Percentiles rank a stretch among this genome's conserved stretches.
Evolutionary conservation across 2,888 invertebrate species (phyloP).

Genomic region (Polylopha cassiicola): DNA sequence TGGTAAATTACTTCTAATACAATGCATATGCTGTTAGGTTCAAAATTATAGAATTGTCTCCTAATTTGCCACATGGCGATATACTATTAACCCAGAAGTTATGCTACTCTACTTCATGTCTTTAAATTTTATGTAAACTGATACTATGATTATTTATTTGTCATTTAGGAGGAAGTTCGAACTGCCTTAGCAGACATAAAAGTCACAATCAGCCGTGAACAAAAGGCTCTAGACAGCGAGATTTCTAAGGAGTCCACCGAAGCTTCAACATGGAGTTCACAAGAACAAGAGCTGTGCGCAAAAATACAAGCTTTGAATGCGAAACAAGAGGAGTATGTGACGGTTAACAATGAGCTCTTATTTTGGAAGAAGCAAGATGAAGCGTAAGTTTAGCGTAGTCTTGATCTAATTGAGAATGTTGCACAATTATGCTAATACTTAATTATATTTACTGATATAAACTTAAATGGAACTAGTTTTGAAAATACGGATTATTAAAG

Average conservation of each 20-base stretch:
- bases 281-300: conserved; percentile 27
- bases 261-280: conserved; percentile 30
- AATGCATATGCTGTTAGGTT: too few relatives aligned
- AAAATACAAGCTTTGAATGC: conserved; percentile 20
- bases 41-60: too few relatives aligned
- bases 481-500: too few relatives aligned
- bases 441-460: too few relatives aligned
- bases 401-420: neutral
- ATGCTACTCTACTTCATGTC: too few relatives aligned
- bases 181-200: conserved; percentile 43
- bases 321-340: conserved; percentile 27
- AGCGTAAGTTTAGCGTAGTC: conserved; percentile 38
- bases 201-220: conserved; percentile 30
- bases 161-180: conserved; percentile 46
- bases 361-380: conserved; percentile 49
- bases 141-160: neutral
- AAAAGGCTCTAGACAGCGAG: conserved; percentile 17
- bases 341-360: conserved; percentile 31
- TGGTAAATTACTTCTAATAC: conserved; percentile 31
- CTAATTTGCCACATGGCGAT: too few relatives aligned
- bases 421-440: too few relatives aligned
- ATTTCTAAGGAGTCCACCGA: conserved; percentile 32
- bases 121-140: too few relatives aligned
- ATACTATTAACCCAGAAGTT: too few relatives aligned
- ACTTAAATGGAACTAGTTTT: too few relatives aligned